Evolutionary conservation across 2,888 invertebrate genomes (phyloP), one percentile per base, ranked within the genome.

Genomic region (Pseudococcus longispinus): DNA sequence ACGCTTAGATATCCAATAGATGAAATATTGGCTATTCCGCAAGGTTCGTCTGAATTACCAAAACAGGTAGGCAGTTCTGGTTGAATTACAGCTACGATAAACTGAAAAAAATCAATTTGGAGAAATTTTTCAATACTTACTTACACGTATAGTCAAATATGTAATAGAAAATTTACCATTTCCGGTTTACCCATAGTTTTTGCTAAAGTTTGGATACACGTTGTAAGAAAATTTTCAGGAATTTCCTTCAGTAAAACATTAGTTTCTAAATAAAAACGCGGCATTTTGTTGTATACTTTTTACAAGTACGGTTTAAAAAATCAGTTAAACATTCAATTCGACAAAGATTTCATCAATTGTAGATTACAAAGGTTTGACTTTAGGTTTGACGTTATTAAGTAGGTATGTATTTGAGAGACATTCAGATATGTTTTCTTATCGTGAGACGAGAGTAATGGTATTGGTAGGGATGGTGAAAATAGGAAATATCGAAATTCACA

Each of bases 1-100:
- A 93, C 92, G 3, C 94, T 94, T 8, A 95, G 91, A 4, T 92
- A 91, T 18, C 95, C 95, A 88, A 95, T 94, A 77, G 94, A 94
- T 92, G 93, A 93, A 4, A 95, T 90, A 83, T 92, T 92, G 4
- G 93, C 93, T 88, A 93, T 92, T 6, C 93, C 95, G 89, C 94
- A 94, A 0, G 94, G 94, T 1, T 93, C 93, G 32, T 91, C 92
- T 2, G 92, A 91, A 85, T 85, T 18, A 18, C 94, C 94, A 90
- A 93, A 94, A 84, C 92, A 92, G 93, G 95, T 94, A 88, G 90
- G 90, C 15, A 92, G 91, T 89, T 92, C 93, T 0, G 93, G 92
- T 60, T 93, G 91, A 4, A 94, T 91, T 0, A 93, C 92, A 13
- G 93, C 93, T 46, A 92, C 92, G 89, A 93, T 93, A 89, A 93